These are phyloP conservation scores for Cryptus armator DNA, from an alignment of 2,888 invertebrate species.

Conservation along the genomic window DNA sequence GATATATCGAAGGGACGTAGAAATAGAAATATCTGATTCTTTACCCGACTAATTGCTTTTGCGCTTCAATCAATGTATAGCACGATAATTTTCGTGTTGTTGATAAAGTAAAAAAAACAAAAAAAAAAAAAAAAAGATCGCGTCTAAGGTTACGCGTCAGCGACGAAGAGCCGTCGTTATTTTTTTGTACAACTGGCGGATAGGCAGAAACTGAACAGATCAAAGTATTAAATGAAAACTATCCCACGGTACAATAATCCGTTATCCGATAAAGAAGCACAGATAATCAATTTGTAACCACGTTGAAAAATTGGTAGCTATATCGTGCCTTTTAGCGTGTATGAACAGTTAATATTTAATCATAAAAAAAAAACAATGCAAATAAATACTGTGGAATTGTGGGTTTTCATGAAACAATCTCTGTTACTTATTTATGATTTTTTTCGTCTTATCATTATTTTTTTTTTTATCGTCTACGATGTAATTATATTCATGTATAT, in stretches of 20 bases:
- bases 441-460: slow-evolving; percentile 38
- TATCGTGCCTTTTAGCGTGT: slow-evolving; percentile 84
- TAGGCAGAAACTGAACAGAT: slow-evolving; percentile 54
- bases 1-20: slow-evolving; percentile 18
- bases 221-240: slow-evolving; percentile 74
- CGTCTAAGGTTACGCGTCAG: slow-evolving; percentile 63
- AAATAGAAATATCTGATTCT: slow-evolving; percentile 33
- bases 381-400: slow-evolving; percentile 82
- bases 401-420: slow-evolving; percentile 78
- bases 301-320: slow-evolving; percentile 84
- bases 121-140: not conserved
- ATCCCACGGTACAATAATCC: slow-evolving; percentile 73
- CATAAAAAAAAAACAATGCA: slow-evolving; percentile 77
- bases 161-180: slow-evolving; percentile 70
- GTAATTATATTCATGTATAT: slow-evolving; percentile 82
- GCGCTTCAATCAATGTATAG: slow-evolving; percentile 43
- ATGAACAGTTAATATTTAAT: slow-evolving; percentile 76
- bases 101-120: not conserved
- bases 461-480: slow-evolving; percentile 73
- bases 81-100: slow-evolving; percentile 19
- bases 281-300: slow-evolving; percentile 81
- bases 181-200: slow-evolving; percentile 71
- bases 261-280: slow-evolving; percentile 68
- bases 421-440: slow-evolving; percentile 81
- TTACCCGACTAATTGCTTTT: slow-evolving; percentile 50